phyloP scores from a whole-genome alignment of 2,113 vertebrate species.

The Thunnus thynnus region DNA sequence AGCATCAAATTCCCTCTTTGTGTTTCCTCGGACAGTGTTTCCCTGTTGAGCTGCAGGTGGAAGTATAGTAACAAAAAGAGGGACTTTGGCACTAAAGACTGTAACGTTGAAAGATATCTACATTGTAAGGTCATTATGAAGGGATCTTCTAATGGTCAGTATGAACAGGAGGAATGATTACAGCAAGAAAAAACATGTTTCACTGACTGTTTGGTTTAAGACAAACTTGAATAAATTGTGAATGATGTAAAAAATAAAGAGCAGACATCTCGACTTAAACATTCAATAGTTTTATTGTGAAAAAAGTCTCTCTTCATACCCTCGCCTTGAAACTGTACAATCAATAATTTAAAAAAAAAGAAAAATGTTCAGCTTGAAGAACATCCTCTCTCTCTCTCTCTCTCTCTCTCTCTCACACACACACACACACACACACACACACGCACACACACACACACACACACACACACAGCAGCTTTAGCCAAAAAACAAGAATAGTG shows the following conservation, averaged over 20 bases:
- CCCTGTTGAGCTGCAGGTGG: too few species aligned
- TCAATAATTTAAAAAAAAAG: slow-evolving; percentile 81
- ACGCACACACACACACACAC: slow-evolving; percentile 11
- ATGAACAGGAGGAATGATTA: too few species aligned
- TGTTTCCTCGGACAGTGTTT: too few species aligned
- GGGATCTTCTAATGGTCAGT: too few species aligned
- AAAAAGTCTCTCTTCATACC: slow-evolving; percentile 73
- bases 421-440: background rate
- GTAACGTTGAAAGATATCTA: too few species aligned
- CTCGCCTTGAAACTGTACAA: slow-evolving; percentile 76
- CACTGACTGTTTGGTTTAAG: too few species aligned
- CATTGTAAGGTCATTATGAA: too few species aligned
- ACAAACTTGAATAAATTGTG: too few species aligned
- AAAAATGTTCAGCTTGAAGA: slow-evolving; percentile 58
- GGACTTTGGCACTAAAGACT: too few species aligned
- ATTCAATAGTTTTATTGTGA: slow-evolving; percentile 81
- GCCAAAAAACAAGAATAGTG: slow-evolving; percentile 67
- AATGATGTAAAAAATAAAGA: background rate
- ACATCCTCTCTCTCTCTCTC: slow-evolving; percentile 5
- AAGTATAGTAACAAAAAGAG: too few species aligned
- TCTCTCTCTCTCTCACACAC: background rate
- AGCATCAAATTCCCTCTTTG: too few species aligned
- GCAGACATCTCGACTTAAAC: slow-evolving; percentile 29
- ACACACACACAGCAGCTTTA: slow-evolving; percentile 63
- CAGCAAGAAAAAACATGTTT: background rate